Evolutionary conservation across 2,113 vertebrate genomes (phyloP), one percentile per base, ranked within the genome.

Genomic region (Rhegmatorhina hoffmannsi): DNA sequence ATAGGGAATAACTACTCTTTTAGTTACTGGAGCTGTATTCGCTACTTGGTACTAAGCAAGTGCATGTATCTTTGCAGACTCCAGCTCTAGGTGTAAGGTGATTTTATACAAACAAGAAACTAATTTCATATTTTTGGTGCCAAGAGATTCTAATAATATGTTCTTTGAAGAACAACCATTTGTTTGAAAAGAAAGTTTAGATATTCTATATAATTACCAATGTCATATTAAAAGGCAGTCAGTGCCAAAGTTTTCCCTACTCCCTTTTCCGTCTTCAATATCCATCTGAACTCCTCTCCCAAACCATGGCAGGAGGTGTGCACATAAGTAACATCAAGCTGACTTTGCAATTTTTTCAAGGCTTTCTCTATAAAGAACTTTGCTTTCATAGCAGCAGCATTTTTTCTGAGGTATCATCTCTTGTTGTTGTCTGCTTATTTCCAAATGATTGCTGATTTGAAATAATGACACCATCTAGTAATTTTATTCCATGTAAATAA

Each of bases 91-190:
- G 28, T 31, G 3, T 33, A 64, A 68, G 7, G 28, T 64, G 49
- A 34, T 59, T 84, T 64, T 72, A 40, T 9, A 66, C 3, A 56
- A 87, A 56, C 7, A n/a, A 67, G 25, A 18, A 3, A 68, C 17
- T 60, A 46, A 77, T 75, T 72, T 69, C 0, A 1, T 36, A 26
- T 19, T 79, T 81, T 84, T 49, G 4, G 7, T 67, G 31, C 9
- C 24, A 60, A 73, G 33, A 36, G 3, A 34, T 76, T 62, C 28
- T 25, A 79, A n/a, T 7, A 59, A 13, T 23, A 17, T 4, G 7
- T 28, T 36, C 0, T 64, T 66, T 11, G 1, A 34, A 50, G 10
- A 29, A n/a, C 2, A 46, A 59, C 0, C 1, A 4, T 53, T 60
- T 21, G 3, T 55, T 89, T 63, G 7, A 19, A 56, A 67, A 56